Evolutionary conservation across 2,113 vertebrate species (phyloP), one percentile per base, ranked within the genome.

Genomic region (Meriones unguiculatus): DNA sequence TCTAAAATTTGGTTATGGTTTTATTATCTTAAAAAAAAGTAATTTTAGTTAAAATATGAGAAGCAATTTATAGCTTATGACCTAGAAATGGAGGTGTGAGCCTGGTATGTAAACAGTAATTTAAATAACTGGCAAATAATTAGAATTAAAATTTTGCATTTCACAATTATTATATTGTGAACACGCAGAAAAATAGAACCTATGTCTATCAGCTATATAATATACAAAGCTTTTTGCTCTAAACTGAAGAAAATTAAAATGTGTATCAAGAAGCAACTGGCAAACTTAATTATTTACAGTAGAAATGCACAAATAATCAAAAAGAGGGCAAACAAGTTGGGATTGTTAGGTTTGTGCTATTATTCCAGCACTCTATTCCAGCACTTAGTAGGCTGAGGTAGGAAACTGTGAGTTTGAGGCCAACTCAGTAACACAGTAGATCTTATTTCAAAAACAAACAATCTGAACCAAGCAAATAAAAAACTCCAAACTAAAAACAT

Each of bases 1-100:
- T 89, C 78, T 78, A 77, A 92, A 94, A 96, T 77, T 76, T 15
- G 76, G 50, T 62, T 35, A 93, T 75, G 24, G 11, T 76, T 72
- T 87, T 87, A 69, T 76, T 69, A 76, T 38, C 32, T 96, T 91
- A 67, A 94, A 89, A 94, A 89, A 75, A 76, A 38, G 59, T 46
- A 62, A 91, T 64, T 89, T 46, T 35, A 82, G n/a, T 75, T 93
- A 69, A 81, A 46, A 87, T 5, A 87, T 35, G 8, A 38, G 64
- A 95, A 80, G 41, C 38, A 91, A 87, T 64, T 91, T 73, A 46
- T 73, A 72, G 30, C 14, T 91, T 87, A 73, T 65, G 52, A 46
- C 67, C 59, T 25, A 50, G 76, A 91, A 72, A 94, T 65, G 70
- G 28, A 76, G 41, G 50, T 62, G 18, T 13, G 50, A 89, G 65